Percentiles rank a stretch among this genome's conserved stretches.
These are phyloP conservation scores for Alligator mississippiensis DNA, from an alignment of 2,113 vertebrate genomes.

Conservation along the genomic window DNA sequence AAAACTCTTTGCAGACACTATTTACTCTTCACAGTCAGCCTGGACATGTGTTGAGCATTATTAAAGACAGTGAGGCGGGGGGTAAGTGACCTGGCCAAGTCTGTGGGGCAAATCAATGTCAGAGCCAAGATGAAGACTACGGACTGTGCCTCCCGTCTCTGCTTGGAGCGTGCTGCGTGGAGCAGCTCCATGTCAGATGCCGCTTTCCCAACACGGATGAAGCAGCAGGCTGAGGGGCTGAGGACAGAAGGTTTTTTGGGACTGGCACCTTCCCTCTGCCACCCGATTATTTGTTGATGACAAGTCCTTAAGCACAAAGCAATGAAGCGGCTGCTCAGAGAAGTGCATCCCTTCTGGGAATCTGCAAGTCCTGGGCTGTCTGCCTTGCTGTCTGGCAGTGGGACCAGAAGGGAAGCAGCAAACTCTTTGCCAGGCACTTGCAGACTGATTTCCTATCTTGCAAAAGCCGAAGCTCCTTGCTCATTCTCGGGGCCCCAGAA, in stretches of 20 bases:
- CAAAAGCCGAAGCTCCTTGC: background rate
- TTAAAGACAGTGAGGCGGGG: background rate
- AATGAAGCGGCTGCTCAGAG: background rate
- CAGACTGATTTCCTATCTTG: background rate
- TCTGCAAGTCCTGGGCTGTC: background rate
- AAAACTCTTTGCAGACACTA: conserved; percentile 35
- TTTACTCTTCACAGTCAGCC: conserved; percentile 41
- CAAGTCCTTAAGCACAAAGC: background rate
- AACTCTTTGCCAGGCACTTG: background rate
- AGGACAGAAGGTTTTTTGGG: background rate
- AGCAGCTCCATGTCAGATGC: background rate
- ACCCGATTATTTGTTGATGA: background rate
- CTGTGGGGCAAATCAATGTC: background rate
- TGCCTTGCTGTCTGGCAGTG: background rate
- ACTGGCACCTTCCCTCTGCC: background rate
- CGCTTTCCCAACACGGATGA: background rate
- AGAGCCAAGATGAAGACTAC: conserved; percentile 13
- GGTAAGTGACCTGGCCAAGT: background rate
- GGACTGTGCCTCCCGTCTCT: background rate
- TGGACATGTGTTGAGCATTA: conserved; percentile 52
- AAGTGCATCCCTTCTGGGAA: background rate
- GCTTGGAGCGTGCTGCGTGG: background rate
- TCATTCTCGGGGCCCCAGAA: background rate
- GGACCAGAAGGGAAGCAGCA: background rate
- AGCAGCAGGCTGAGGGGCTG: background rate